Conservation (phyloP, 2,888 invertebrate genomes). For the Erebia aethiops region DNA sequence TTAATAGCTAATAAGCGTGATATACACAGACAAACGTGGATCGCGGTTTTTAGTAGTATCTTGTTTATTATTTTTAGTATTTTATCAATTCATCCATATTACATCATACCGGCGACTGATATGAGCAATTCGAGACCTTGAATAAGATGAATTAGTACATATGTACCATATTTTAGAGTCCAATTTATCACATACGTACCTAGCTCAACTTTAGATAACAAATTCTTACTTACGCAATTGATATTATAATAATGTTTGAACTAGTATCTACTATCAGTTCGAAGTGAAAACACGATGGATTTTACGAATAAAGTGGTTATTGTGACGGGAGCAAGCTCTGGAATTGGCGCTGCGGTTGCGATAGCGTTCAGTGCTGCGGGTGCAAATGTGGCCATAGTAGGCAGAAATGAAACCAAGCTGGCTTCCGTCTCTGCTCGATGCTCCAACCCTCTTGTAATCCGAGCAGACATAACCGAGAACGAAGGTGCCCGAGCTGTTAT, state of each 20-base stretch:
- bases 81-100: too few relatives aligned
- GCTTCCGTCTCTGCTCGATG: constrained; percentile 33
- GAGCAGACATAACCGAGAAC: constrained; percentile 46
- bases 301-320: constrained; percentile 46
- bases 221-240: not conserved
- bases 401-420: constrained; percentile 41
- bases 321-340: constrained; percentile 49
- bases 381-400: constrained; percentile 44
- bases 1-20: too few relatives aligned
- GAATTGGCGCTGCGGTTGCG: constrained; percentile 48
- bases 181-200: not conserved
- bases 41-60: too few relatives aligned
- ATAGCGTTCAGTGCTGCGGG: constrained; percentile 43
- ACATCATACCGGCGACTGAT: too few relatives aligned
- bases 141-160: too few relatives aligned
- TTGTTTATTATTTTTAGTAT: too few relatives aligned
- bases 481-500: constrained; percentile 42
- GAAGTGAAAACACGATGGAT: constrained; percentile 39
- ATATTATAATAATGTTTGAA: not conserved
- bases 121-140: too few relatives aligned
- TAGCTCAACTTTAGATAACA: not conserved
- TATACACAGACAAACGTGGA: too few relatives aligned
- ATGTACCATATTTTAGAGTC: not conserved
- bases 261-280: not conserved
- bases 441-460: constrained; percentile 37